phyloP scores from a whole-genome alignment of 2,888 invertebrate species.

The Hetaerina titia region DNA sequence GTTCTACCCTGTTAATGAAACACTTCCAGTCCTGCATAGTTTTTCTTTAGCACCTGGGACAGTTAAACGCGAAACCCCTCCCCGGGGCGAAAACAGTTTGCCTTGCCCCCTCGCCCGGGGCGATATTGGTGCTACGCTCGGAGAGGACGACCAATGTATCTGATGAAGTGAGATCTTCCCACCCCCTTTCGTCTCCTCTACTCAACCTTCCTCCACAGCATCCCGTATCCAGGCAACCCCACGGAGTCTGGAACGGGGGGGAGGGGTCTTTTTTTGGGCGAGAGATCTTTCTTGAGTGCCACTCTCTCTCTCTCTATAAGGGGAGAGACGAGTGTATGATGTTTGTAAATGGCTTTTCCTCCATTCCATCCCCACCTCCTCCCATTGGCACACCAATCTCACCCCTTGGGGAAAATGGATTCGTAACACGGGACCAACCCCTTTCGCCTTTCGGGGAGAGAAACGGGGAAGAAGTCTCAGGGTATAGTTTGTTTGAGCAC shows the following conservation, averaged over 20 bases:
- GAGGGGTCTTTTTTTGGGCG: too few relatives aligned
- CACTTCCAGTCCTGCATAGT: too few relatives aligned
- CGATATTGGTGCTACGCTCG: too few relatives aligned
- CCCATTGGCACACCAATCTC: neutral
- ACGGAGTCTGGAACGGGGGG: neutral
- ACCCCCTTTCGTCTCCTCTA: neutral
- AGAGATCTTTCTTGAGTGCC: neutral
- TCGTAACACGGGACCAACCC: neutral
- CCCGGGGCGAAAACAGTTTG: too few relatives aligned
- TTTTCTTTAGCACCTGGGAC: too few relatives aligned
- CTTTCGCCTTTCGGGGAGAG: neutral
- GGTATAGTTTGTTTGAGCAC: neutral
- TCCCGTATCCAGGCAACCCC: neutral
- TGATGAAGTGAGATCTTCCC: too few relatives aligned
- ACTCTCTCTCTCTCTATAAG: neutral
- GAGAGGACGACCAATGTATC: too few relatives aligned
- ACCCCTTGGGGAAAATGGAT: too few relatives aligned
- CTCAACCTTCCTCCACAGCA: neutral
- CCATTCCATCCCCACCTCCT: neutral
- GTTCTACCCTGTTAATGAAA: too few relatives aligned
- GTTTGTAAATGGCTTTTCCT: constrained; percentile 30
- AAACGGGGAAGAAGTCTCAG: neutral
- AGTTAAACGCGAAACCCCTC: too few relatives aligned
- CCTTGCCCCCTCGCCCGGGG: too few relatives aligned
- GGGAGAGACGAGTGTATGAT: neutral